These are phyloP conservation scores for Urocynchramus pylzowi DNA, from an alignment of 2,113 vertebrate species.

Conservation along the genomic window DNA sequence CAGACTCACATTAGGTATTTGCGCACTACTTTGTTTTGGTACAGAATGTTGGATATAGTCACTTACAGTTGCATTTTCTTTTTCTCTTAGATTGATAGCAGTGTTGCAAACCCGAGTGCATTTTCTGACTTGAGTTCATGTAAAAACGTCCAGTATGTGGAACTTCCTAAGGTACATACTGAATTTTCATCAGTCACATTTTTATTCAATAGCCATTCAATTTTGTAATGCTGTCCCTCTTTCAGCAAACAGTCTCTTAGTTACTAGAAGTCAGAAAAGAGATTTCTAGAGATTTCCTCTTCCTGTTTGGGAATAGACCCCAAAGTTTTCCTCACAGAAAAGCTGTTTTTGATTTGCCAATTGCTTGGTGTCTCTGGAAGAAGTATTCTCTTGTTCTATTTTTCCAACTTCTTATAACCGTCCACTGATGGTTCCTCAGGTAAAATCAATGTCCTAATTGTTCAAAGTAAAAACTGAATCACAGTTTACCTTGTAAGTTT, in stretches of 20 bases:
- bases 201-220: not conserved
- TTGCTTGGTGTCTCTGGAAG: not conserved
- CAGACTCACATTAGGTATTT: not conserved
- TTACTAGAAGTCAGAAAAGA: not conserved
- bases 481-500: not conserved
- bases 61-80: not conserved
- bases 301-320: not conserved
- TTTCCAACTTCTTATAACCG: not conserved
- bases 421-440: not conserved
- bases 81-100: conserved; percentile 50
- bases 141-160: conserved; percentile 73
- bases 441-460: not conserved
- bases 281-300: not conserved
- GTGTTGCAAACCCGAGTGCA: not conserved
- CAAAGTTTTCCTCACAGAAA: not conserved
- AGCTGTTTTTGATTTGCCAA: not conserved
- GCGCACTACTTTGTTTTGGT: not conserved
- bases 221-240: not conserved
- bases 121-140: conserved; percentile 66
- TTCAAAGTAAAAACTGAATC: not conserved
- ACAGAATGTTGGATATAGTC: not conserved
- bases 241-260: not conserved
- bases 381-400: not conserved
- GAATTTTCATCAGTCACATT: not conserved
- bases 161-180: conserved; percentile 79